A percentile compares a stretch with the other conserved stretches of the same genome.
Conservation (phyloP, 92 coral and sea anemone genomes). For the Plumapathes pennacea region DNA sequence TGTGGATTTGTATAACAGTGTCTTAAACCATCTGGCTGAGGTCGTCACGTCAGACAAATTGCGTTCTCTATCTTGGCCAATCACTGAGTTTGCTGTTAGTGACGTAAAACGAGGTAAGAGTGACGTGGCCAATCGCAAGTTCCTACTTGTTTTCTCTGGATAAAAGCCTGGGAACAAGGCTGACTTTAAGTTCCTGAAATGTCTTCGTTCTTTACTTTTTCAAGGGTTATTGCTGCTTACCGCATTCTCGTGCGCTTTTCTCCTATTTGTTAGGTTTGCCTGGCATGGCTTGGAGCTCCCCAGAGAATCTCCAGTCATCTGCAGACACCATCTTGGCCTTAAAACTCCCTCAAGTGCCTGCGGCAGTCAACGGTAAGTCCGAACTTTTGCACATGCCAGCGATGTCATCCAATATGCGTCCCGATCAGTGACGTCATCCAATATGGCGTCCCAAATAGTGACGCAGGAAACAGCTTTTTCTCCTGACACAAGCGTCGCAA, state of each 20-base stretch:
- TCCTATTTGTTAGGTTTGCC: constrained; percentile 45
- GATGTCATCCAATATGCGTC: not conserved
- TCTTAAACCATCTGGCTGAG: constrained; percentile 69
- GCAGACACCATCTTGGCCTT: constrained; percentile 47
- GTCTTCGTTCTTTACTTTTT: too few species aligned
- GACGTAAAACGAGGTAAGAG: constrained; percentile 1
- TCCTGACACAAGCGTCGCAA: too few species aligned
- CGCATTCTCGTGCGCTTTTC: too few species aligned
- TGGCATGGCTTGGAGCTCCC: constrained; percentile 74
- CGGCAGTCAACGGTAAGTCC: constrained; percentile 85
- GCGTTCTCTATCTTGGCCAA: constrained; percentile 80
- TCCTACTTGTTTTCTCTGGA: too few species aligned
- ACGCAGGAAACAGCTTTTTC: too few species aligned
- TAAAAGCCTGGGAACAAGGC: not conserved
- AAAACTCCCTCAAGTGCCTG: constrained; percentile 73
- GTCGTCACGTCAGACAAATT: constrained; percentile 66
- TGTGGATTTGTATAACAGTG: constrained; percentile 68
- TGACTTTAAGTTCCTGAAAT: not conserved
- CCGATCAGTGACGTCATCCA: not conserved
- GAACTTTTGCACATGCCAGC: not conserved
- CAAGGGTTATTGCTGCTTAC: too few species aligned
- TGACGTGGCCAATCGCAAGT: not conserved
- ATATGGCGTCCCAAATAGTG: too few species aligned
- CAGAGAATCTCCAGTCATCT: constrained; percentile 48
- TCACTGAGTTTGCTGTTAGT: constrained; percentile 54